These are phyloP conservation scores for Lasioglossum albipes DNA, from an alignment of 1,140 invertebrate genomes.

Conservation along the genomic window DNA sequence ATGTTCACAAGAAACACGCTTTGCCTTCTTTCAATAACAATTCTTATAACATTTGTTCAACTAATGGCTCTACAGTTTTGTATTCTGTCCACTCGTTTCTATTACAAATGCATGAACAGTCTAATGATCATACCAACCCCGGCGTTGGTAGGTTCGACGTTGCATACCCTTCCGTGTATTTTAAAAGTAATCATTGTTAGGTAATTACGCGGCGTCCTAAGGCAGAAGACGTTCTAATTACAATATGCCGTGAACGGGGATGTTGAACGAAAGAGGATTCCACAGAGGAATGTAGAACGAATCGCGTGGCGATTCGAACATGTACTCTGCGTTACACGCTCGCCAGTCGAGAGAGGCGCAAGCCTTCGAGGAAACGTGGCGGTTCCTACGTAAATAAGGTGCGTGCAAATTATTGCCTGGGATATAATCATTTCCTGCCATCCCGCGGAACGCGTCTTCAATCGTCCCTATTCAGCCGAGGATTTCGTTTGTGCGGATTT, in stretches of 20 bases:
- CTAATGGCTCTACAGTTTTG: too few species aligned
- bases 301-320: neutral
- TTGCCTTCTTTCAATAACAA: too few species aligned
- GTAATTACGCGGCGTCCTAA: too few species aligned
- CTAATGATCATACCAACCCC: too few species aligned
- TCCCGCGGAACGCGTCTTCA: slow-evolving; percentile 2
- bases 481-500: neutral
- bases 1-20: too few species aligned
- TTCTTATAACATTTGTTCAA: too few species aligned
- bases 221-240: neutral
- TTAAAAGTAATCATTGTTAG: too few species aligned
- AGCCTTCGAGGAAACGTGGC: neutral
- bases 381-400: neutral
- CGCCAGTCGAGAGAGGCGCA: neutral
- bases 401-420: neutral
- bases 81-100: too few species aligned
- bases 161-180: too few species aligned
- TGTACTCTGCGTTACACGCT: neutral
- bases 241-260: neutral
- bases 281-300: neutral
- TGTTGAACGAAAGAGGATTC: neutral
- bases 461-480: neutral
- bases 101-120: too few species aligned
- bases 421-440: slow-evolving; percentile 8
- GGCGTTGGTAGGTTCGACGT: too few species aligned